These are phyloP conservation scores for Globodera ellingtonae DNA, from an alignment of 1,140 invertebrate species.

Conservation along the genomic window DNA sequence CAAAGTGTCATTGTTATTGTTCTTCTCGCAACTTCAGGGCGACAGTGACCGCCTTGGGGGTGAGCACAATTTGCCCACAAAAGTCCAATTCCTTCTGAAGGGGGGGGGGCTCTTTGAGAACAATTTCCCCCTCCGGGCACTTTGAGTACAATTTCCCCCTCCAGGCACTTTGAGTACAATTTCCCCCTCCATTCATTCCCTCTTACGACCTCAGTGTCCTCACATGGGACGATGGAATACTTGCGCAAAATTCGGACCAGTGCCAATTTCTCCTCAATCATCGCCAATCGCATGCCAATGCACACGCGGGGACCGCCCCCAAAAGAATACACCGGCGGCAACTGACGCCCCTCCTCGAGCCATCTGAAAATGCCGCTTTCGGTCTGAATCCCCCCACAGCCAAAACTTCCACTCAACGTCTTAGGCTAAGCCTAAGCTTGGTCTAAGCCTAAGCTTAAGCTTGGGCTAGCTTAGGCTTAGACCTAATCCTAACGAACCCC, in stretches of 20 bases:
- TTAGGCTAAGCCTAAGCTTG: too few species aligned
- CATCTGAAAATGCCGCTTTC: constrained; percentile 9
- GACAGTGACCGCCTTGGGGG: constrained; percentile 26
- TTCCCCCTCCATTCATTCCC: too few species aligned
- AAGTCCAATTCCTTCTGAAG: constrained; percentile 21
- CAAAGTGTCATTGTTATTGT: background rate
- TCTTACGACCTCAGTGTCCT: constrained; percentile 7
- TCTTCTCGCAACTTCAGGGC: constrained; percentile 12
- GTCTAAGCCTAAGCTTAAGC: too few species aligned
- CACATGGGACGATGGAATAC: constrained; percentile 18
- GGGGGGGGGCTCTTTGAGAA: constrained; percentile 2
- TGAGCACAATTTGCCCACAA: constrained; percentile 24
- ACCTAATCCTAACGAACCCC: too few species aligned
- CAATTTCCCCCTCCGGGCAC: too few species aligned
- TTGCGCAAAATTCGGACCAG: constrained; percentile 63
- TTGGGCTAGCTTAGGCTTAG: too few species aligned
- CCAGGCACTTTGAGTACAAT: too few species aligned
- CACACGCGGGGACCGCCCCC: constrained; percentile 70
- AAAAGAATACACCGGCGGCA: constrained; percentile 66
- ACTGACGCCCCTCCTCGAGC: background rate
- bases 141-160: too few species aligned
- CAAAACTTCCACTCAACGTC: too few species aligned
- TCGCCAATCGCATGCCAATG: constrained; percentile 72
- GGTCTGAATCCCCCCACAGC: too few species aligned
- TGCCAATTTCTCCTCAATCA: constrained; percentile 74